Evolutionary conservation across 1,140 invertebrate genomes (phyloP), one percentile per base, ranked within the genome.

Genomic region (Asbolus verrucosus): DNA sequence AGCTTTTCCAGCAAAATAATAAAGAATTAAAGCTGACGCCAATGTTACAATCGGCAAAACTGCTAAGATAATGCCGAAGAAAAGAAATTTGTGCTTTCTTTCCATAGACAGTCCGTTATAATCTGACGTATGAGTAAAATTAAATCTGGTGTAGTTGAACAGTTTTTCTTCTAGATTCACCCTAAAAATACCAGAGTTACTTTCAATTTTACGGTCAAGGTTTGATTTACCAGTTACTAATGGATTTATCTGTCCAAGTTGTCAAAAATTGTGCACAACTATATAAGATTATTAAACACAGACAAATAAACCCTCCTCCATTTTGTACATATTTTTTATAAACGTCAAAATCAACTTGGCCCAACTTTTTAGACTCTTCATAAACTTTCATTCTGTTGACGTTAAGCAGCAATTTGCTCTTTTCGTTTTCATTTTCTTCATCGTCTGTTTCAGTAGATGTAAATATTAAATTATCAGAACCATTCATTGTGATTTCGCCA

Each of bases 1-100:
- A 1, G 89, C 85, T 54, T 82, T 85, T 80, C 89, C 87, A 38
- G 87, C 87, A 54, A 88, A 83, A n/a, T n/a, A n/a, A n/a, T n/a
- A n/a, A n/a, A n/a, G n/a, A n/a, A n/a, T n/a, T n/a, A n/a, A n/a
- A n/a, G n/a, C n/a, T n/a, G 81, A 78, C 1, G 67, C 16, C 1
- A 54, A 30, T 27, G 31, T n/a, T n/a, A n/a, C n/a, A n/a, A n/a
- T n/a, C n/a, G n/a, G n/a, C n/a, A n/a, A n/a, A n/a, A n/a, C n/a
- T n/a, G n/a, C n/a, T n/a, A n/a, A n/a, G n/a, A n/a, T n/a, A n/a
- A n/a, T n/a, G n/a, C n/a, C n/a, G n/a, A n/a, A n/a, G n/a, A n/a
- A 15, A 15, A 67, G 16, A 61, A 60, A 0, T 0, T 13, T 38
- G 14, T 16, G 27, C 59, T 19, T 2, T n/a, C 8, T 5, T 15